These are phyloP conservation scores for Ptiloglossa arizonensis DNA, from an alignment of 1,140 invertebrate genomes.

Conservation along the genomic window DNA sequence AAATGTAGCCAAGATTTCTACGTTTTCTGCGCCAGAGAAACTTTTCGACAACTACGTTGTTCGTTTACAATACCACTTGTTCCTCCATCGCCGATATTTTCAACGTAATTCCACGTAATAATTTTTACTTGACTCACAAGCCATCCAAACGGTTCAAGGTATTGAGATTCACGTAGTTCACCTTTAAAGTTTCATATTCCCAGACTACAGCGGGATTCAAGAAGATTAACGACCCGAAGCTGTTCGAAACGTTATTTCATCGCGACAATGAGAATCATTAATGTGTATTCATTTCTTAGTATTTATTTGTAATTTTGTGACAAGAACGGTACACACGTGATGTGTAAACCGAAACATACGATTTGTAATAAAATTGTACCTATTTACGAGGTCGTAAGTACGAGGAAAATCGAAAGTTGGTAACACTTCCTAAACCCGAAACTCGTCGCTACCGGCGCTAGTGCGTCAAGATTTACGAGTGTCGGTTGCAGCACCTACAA, in stretches of 20 bases:
- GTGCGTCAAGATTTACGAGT: conserved; percentile 24
- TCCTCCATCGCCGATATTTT: conserved; percentile 26
- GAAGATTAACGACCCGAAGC: neutral
- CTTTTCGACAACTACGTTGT: neutral
- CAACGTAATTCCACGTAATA: conserved; percentile 27
- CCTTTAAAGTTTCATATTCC: neutral
- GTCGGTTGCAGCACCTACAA: conserved; percentile 20
- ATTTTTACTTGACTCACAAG: conserved; percentile 20
- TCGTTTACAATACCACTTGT: conserved; percentile 1
- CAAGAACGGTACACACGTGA: too few relatives aligned
- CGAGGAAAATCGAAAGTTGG: neutral
- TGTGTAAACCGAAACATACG: neutral
- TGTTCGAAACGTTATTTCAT: neutral
- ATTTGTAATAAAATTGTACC: too few relatives aligned
- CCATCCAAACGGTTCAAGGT: conserved; percentile 6
- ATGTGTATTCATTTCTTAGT: too few relatives aligned
- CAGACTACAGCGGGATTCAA: neutral
- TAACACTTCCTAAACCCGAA: too few relatives aligned
- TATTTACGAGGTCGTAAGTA: neutral
- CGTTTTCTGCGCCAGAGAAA: neutral
- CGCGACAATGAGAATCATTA: neutral
- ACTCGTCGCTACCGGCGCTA: neutral
- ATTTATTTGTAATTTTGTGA: too few relatives aligned
- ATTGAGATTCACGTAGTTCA: neutral
- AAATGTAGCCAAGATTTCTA: neutral